A percentile compares a stretch with the other conserved stretches of the same genome.
phyloP scores from a whole-genome alignment of 92 coral and sea anemone genomes.

The Porites divaricata region DNA sequence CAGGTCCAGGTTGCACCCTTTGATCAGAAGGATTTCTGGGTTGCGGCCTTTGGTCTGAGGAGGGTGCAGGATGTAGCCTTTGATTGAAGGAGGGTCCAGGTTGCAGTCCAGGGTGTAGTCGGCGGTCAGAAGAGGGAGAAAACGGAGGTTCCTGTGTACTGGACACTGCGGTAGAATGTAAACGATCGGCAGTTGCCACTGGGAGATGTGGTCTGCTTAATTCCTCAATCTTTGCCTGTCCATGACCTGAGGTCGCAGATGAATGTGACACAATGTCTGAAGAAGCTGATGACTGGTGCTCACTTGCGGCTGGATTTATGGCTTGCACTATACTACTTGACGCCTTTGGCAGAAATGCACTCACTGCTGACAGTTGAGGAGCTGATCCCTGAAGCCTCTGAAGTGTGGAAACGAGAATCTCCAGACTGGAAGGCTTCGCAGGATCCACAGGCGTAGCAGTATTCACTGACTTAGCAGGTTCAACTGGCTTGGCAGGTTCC shows the following conservation, averaged over 20 bases:
- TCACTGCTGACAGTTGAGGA: slow-evolving; percentile 20
- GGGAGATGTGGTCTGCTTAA: not conserved
- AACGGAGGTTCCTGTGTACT: slow-evolving; percentile 5
- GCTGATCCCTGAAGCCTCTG: slow-evolving; percentile 39
- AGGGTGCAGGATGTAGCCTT: slow-evolving; percentile 2
- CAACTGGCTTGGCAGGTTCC: no score
- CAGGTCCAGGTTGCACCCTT: not conserved
- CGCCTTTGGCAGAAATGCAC: slow-evolving; percentile 16
- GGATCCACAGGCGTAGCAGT: slow-evolving; percentile 10
- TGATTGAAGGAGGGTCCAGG: not conserved
- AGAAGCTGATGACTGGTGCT: not conserved
- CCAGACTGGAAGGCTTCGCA: slow-evolving; percentile 32
- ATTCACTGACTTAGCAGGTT: slow-evolving; percentile 8
- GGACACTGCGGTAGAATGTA: not conserved
- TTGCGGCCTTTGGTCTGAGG: not conserved
- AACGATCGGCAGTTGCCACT: not conserved
- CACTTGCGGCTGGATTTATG: not conserved
- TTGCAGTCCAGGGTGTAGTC: not conserved
- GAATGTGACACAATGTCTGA: not conserved
- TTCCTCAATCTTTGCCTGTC: not conserved
- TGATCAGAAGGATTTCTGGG: not conserved
- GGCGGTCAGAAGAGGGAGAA: not conserved
- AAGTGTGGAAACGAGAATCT: slow-evolving; percentile 43
- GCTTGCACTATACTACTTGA: slow-evolving; percentile 20
- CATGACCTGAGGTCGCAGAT: slow-evolving; percentile 3